These are phyloP conservation scores for Cephalopterus ornatus DNA, from an alignment of 2,113 vertebrate genomes.

Conservation along the genomic window DNA sequence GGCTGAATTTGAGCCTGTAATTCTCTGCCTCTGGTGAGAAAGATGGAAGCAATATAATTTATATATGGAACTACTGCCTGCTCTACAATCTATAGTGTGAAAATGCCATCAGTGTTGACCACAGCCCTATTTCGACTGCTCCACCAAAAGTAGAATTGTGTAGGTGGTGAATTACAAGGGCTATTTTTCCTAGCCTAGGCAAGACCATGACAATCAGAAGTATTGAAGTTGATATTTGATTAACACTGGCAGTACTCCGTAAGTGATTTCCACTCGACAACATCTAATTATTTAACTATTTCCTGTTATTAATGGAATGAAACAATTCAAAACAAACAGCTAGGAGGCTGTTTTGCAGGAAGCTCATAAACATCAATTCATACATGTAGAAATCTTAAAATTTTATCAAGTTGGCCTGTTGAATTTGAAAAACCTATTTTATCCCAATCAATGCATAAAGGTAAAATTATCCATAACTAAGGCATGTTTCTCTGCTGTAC, in stretches of 20 bases:
- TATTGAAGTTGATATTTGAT: slow-evolving; percentile 46
- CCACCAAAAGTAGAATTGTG: neutral
- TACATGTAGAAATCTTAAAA: slow-evolving; percentile 55
- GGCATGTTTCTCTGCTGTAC: slow-evolving; percentile 71
- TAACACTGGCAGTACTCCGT: slow-evolving; percentile 22
- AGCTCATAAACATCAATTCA: slow-evolving; percentile 48
- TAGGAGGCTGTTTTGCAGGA: slow-evolving; percentile 40
- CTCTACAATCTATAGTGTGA: neutral
- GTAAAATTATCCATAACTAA: slow-evolving; percentile 76
- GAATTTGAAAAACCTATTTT: slow-evolving; percentile 74
- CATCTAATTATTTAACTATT: slow-evolving; percentile 71
- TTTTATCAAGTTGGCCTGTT: slow-evolving; percentile 62
- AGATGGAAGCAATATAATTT: neutral
- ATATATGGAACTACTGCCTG: neutral
- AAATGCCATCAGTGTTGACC: neutral
- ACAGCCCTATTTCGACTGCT: neutral
- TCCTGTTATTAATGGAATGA: slow-evolving; percentile 69
- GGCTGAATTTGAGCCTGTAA: neutral
- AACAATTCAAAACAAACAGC: slow-evolving; percentile 69
- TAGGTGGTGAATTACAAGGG: neutral
- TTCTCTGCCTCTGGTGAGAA: neutral
- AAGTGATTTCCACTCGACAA: slow-evolving; percentile 63
- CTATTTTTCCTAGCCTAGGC: neutral
- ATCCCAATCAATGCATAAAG: slow-evolving; percentile 75
- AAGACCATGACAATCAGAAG: neutral